A percentile compares a stretch with the other conserved stretches of the same genome.
Conservation (phyloP, 2,797 vertebrate genomes). For the Micromesistius poutassou region DNA sequence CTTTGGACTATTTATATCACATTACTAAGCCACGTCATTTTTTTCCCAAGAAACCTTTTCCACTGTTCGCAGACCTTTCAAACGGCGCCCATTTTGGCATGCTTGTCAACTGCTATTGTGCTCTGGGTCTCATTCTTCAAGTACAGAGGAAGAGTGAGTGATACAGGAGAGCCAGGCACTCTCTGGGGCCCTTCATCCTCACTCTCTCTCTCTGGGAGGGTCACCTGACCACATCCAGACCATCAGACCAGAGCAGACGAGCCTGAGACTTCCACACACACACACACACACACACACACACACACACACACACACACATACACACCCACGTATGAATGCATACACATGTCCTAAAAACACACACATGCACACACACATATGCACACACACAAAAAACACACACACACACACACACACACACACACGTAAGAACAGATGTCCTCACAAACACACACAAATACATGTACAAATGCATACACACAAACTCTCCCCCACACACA, state of each 20-base stretch:
- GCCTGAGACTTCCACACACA: background rate
- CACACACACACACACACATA: too few relatives aligned
- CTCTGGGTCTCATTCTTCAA: background rate
- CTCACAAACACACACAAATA: background rate
- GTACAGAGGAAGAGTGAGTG: background rate
- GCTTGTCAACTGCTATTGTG: background rate
- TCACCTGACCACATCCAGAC: background rate
- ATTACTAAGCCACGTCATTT: background rate
- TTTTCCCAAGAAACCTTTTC: too few relatives aligned
- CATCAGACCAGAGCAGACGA: background rate
- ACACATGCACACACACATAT: background rate
- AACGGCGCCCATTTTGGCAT: background rate
- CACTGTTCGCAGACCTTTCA: background rate
- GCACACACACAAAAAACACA: too few relatives aligned
- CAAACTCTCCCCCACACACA: background rate
- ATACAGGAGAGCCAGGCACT: too few relatives aligned
- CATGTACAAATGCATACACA: background rate
- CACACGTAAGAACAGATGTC: too few relatives aligned
- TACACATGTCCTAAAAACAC: background rate
- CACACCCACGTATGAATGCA: too few relatives aligned
- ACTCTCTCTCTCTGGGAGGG: conserved; percentile 1
- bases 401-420: too few relatives aligned
- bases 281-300: too few relatives aligned
- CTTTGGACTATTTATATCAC: background rate
- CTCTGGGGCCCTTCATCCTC: background rate